Evolutionary conservation across 2,888 invertebrate species (phyloP), one percentile per base, ranked within the genome.

Genomic region (Agonopterix heracliana): DNA sequence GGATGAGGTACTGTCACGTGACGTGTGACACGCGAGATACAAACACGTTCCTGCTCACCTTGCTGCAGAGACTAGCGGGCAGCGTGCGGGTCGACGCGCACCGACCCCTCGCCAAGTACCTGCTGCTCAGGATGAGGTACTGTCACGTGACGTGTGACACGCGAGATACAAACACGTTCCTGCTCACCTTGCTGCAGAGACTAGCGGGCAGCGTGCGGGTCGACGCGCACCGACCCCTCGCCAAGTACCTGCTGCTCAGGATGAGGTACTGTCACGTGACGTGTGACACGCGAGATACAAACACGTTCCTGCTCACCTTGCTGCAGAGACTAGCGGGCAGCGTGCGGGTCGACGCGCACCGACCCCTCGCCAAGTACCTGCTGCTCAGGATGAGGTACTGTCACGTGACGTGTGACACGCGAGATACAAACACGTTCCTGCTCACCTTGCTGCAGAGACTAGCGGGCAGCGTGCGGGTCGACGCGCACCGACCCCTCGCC

Each of bases 401-500:
- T 38, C 38, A 9, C 9, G 26, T 26, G 5, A 26, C 17, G 7
- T 26, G 26, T 26, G 3, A 17, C 2, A 14, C 2, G 14, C 9
- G 89, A 81, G 53, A 94, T n/a, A n/a, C n/a, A n/a, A n/a, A n/a
- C n/a, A n/a, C n/a, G n/a, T n/a, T n/a, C 0, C 90, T 97, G 26
- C 89, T 94, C 35, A 73, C 89, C 1, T 78, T 94, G 54, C 84
- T 98, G 63, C 94, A 96, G 67, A 90, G 92, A 52, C 82, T 98
- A 38, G 90, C 92, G 9, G 89, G 81, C 53, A 94, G 94, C 67
- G 91, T 93, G 0, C 80, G 95, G 35, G 92, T 96, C 42, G 95
- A 96, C 63, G 94, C 96, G 1, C 96, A 97, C 73, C 93, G 94
- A 59, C 96, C 96, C 58, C 90, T 98, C 40, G 90, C 97, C 8